These are phyloP conservation scores for Pteria penguin DNA, from an alignment of 2,888 invertebrate species.

Conservation along the genomic window DNA sequence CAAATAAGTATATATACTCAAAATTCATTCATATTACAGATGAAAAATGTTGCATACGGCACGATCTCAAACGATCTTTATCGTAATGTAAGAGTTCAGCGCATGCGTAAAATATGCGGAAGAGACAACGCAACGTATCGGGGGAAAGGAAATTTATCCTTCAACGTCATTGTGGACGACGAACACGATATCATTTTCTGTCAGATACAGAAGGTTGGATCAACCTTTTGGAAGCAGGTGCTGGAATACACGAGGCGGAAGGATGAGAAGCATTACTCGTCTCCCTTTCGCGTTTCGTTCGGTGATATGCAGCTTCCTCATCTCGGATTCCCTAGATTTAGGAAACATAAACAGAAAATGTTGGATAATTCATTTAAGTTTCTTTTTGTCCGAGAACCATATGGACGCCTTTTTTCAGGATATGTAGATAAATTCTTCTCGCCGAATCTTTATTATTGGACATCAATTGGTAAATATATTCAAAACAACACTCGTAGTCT, in stretches of 20 bases:
- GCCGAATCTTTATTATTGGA: slow-evolving; percentile 64
- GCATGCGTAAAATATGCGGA: background rate
- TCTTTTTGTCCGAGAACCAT: slow-evolving; percentile 65
- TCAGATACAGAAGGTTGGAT: slow-evolving; percentile 66
- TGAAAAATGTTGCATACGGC: no score
- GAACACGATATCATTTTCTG: slow-evolving; percentile 54
- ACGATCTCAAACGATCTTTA: no score
- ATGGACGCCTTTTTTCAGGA: slow-evolving; percentile 60
- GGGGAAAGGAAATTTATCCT: background rate
- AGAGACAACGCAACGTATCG: background rate
- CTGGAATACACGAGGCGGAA: slow-evolving; percentile 37
- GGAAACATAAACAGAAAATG: slow-evolving; percentile 25
- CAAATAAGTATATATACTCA: no score
- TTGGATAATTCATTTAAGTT: slow-evolving; percentile 44
- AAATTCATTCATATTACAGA: no score
- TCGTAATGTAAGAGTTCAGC: background rate
- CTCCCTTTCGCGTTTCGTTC: background rate
- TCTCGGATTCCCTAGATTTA: slow-evolving; percentile 19
- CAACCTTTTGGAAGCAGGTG: slow-evolving; percentile 62
- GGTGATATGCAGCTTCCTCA: slow-evolving; percentile 6
- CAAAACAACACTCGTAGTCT: slow-evolving; percentile 28
- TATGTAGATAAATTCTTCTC: slow-evolving; percentile 67
- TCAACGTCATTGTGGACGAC: background rate
- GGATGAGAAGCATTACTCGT: slow-evolving; percentile 45
- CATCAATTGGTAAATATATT: slow-evolving; percentile 48